phyloP scores from a whole-genome alignment of 2,113 vertebrate genomes.

The Zonotrichia leucophrys region DNA sequence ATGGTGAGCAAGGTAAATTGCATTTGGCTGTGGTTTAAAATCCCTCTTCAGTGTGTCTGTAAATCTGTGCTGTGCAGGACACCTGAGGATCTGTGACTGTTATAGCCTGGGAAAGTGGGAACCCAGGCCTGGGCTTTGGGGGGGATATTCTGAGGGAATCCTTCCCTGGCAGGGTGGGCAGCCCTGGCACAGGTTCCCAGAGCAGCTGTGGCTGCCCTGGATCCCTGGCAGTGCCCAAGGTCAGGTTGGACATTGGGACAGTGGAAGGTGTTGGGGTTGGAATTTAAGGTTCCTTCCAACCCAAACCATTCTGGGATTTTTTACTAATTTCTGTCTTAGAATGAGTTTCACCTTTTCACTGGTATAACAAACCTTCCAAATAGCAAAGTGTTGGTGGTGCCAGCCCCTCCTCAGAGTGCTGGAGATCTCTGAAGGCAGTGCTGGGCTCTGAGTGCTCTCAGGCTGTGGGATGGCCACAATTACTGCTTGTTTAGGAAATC shows the following conservation, averaged over 20 bases:
- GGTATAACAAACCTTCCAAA: not conserved
- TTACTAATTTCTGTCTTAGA: not conserved
- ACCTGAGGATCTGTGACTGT: rapidly evolving
- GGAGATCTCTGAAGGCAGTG: not conserved
- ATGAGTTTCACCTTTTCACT: not conserved
- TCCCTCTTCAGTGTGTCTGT: too few species aligned
- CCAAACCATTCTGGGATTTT: not conserved
- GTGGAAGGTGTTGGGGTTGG: not conserved
- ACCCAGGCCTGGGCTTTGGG: not conserved
- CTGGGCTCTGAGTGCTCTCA: not conserved
- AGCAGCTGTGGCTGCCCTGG: not conserved
- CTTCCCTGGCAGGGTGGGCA: not conserved
- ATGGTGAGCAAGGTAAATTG: not conserved
- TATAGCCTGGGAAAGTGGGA: not conserved
- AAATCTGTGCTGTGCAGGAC: not conserved
- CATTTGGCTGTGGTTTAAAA: not conserved
- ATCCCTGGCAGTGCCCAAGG: not conserved
- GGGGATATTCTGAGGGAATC: not conserved
- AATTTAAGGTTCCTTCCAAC: not conserved
- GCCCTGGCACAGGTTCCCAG: not conserved
- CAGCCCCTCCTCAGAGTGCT: rapidly evolving
- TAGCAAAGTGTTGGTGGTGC: not conserved
- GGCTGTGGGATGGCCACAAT: not conserved
- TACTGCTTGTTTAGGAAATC: not conserved
- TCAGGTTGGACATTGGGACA: rapidly evolving